Base-by-base conservation (phyloP, 2,888 invertebrate species). In the Apotomis betuletana region DNA sequence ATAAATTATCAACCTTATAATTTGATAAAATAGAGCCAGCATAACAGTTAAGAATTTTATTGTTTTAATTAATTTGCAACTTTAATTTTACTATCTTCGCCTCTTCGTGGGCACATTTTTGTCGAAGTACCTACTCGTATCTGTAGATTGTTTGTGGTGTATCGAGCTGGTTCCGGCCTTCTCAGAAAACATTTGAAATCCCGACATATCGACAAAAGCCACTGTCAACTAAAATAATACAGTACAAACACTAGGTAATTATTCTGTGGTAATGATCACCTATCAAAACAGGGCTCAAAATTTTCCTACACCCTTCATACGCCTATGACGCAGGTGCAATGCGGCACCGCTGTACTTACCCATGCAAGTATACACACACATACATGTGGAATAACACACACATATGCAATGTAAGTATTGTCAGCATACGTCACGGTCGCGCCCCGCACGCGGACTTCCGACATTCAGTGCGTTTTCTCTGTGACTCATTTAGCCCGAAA, bases 281-380 rank as follows among this genome's bases (percentile, higher is more conserved):
- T 44, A 8, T 44, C 9, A 49, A 49, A 49, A 6, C 9, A 49
- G 10, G 49, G 3, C 49, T 9, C 49, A 9, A 12, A 49, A 9
- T 49, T 58, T 36, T n/a, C 36, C n/a, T 58, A 38, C n/a, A 27
- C 12, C 38, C 38, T 12, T n/a, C n/a, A 51, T n/a, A 54, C 9
- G 5, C n/a, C 36, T 49, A 69, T 81, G 80, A 44, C 67, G 77
- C 78, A 80, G 80, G 79, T 83, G 83, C 82, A 82, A 76, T 85
- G 81, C 80, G 79, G 80, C 70, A 67, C n/a, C 12, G 58, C 52
- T 57, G 69, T 70, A 59, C 27, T 27, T 27, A 27, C 55, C 36
- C 46, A 54, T n/a, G 15, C 52, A 15, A 49, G 9, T 49, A 49
- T 27, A 9, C 5, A 38, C 2, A 44, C 27, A 51, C 12, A 10